Percentiles rank a stretch among this genome's conserved stretches.
Evolutionary conservation across 2,113 vertebrate species (phyloP).

Genomic region (Grammomys surdaster): DNA sequence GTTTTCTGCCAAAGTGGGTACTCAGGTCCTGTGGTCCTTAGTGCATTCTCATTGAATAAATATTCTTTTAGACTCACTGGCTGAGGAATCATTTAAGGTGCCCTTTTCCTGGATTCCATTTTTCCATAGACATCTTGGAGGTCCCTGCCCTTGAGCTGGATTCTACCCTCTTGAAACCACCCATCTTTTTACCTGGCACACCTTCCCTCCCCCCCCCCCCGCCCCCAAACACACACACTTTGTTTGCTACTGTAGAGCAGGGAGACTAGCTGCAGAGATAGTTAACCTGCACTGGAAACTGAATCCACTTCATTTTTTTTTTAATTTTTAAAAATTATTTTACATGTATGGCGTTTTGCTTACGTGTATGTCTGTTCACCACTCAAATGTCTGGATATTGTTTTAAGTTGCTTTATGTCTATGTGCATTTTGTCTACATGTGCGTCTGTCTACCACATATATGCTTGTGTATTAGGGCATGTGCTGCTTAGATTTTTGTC

Average conservation of each 20-base stretch:
- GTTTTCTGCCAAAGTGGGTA: not conserved
- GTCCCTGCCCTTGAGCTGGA: not conserved
- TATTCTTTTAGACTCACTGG: not conserved
- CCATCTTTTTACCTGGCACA: not conserved
- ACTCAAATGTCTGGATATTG: not conserved
- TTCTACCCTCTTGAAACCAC: not conserved
- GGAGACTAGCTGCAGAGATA: not conserved
- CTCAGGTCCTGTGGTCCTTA: not conserved
- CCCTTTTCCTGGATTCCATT: conserved; percentile 16
- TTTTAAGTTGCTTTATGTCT: not conserved
- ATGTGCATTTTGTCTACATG: not conserved
- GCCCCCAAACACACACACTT: not conserved
- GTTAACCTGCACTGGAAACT: not conserved
- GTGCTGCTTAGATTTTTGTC: not conserved
- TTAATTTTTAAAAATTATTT: not conserved
- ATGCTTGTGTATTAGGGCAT: not conserved
- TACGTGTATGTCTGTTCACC: not conserved
- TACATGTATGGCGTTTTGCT: not conserved
- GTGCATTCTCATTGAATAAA: not conserved
- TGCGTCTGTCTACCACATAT: not conserved
- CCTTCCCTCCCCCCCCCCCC: too few species aligned
- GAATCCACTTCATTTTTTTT: not conserved
- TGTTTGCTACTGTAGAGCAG: not conserved
- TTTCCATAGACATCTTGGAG: not conserved
- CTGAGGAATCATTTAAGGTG: not conserved